Base-by-base conservation (phyloP, 1,140 invertebrate species). In the Drosophila teissieri region DNA sequence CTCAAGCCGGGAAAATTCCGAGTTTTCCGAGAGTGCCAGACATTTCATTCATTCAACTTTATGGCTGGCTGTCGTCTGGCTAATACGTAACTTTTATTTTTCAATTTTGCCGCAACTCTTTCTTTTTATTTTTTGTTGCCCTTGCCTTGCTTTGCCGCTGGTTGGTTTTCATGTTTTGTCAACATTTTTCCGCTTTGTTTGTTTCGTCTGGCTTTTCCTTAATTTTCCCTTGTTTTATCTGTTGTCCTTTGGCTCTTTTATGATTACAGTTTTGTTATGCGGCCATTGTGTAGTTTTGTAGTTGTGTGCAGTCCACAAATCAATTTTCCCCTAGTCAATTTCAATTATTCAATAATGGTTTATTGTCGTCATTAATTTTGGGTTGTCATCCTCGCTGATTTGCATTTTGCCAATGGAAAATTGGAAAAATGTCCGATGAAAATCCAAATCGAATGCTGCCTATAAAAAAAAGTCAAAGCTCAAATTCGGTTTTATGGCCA, bases 1-100 rank as follows among this genome's bases (percentile, higher is more conserved):
- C 31, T 67, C 27, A 11, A 56, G 22, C 56, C 54, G 52, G 40
- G 40, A 40, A 46, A 51, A 57, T 46, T 68, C 62, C 46, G 55
- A 83, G 75, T 75, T 75, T 75, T 70, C 70, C 72, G 49, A 19
- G 19, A 19, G 19, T 19, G 67, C 77, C 53, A 85, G 83, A 88
- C 83, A 86, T 88, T 86, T 79, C 83, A 88, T 78, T 88, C 83
- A 86, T 88, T 68, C 75, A 76, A 76, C 83, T 82, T 86, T 85
- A 85, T 78, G 63, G 53, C 80, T 19, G 14, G 22, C 53, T 64
- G 48, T 44, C 57, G 67, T 73, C 75, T 78, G 78, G 83, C 67
- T 81, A 80, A 80, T 80, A 75, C 68, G 73, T 80, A 73, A 90
- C 85, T 91, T 91, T 91, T 91, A 89, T 91, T 91, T 91, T 91